Evolutionary conservation across 2,888 invertebrate species (phyloP).

Genomic region (Vannuccia rotundouncinata): DNA sequence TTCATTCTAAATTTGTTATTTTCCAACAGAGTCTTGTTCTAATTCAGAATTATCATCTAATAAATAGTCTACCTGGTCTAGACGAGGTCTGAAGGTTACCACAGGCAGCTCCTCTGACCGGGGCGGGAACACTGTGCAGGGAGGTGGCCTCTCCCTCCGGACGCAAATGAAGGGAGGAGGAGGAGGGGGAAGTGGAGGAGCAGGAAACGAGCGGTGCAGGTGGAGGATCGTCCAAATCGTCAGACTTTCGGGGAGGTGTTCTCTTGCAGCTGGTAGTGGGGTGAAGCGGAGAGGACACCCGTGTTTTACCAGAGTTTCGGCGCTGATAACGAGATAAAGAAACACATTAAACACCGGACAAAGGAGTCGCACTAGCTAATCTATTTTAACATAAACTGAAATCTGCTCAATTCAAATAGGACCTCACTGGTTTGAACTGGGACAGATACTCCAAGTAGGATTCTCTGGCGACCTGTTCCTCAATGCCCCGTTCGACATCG

Average conservation of each 20-base stretch:
- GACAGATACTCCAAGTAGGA: conserved; percentile 31
- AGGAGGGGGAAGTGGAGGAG: too few relatives aligned
- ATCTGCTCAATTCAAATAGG: too few relatives aligned
- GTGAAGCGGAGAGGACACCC: neutral
- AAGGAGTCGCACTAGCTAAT: too few relatives aligned
- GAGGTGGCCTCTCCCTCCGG: neutral
- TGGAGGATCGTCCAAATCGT: neutral
- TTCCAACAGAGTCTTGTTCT: too few relatives aligned
- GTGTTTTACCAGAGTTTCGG: neutral
- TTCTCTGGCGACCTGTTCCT: conserved; percentile 31
- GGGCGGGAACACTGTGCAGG: too few relatives aligned
- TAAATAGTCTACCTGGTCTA: neutral
- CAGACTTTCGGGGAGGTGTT: neutral
- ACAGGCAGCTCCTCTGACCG: neutral
- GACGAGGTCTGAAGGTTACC: neutral
- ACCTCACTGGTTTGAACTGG: conserved; percentile 3
- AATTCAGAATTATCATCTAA: too few relatives aligned
- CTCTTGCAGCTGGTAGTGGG: conserved; percentile 8
- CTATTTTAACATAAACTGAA: too few relatives aligned
- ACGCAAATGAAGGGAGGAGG: too few relatives aligned
- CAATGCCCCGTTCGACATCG: conserved; percentile 22
- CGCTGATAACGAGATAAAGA: too few relatives aligned
- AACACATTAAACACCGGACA: too few relatives aligned
- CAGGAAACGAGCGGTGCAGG: neutral
- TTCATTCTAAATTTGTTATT: too few relatives aligned